These are phyloP conservation scores for Steromphala cineraria DNA, from an alignment of 2,888 invertebrate species.

Conservation along the genomic window DNA sequence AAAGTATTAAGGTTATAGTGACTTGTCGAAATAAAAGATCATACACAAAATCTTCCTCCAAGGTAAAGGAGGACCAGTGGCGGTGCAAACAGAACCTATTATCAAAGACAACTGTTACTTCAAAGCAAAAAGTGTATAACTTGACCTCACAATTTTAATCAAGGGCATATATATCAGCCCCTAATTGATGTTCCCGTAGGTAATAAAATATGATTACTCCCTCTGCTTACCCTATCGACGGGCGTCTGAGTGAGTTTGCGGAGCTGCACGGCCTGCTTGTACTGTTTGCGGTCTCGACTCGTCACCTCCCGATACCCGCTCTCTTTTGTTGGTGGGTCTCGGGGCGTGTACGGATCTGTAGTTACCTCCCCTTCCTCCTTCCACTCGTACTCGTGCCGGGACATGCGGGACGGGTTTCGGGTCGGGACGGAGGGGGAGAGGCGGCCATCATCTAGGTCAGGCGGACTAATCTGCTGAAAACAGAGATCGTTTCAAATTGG, in stretches of 20 bases:
- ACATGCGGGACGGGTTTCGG: conserved; percentile 40
- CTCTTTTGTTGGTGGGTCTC: conserved; percentile 23
- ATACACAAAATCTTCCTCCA: no score
- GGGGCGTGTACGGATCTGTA: conserved; percentile 32
- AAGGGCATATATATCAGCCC: no score
- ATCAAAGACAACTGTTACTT: no score
- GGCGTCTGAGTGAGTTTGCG: conserved; percentile 60
- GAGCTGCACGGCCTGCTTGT: conserved; percentile 26
- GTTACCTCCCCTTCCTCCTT: conserved; percentile 27
- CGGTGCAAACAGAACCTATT: no score
- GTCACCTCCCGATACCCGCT: not conserved
- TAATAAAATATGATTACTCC: no score
- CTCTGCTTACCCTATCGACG: conserved; percentile 49
- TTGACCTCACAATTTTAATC: no score
- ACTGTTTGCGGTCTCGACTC: not conserved
- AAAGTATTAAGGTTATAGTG: no score
- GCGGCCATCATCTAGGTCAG: conserved; percentile 37
- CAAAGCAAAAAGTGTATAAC: no score
- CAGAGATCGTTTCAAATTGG: not conserved
- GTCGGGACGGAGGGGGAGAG: conserved; percentile 39
- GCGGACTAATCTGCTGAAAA: not conserved
- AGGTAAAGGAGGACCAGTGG: no score
- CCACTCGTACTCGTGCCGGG: conserved; percentile 33
- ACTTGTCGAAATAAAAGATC: no score
- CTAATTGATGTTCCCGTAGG: no score